Base-by-base conservation (phyloP, 2,113 vertebrate species). In the Pelecanoides urinatrix region DNA sequence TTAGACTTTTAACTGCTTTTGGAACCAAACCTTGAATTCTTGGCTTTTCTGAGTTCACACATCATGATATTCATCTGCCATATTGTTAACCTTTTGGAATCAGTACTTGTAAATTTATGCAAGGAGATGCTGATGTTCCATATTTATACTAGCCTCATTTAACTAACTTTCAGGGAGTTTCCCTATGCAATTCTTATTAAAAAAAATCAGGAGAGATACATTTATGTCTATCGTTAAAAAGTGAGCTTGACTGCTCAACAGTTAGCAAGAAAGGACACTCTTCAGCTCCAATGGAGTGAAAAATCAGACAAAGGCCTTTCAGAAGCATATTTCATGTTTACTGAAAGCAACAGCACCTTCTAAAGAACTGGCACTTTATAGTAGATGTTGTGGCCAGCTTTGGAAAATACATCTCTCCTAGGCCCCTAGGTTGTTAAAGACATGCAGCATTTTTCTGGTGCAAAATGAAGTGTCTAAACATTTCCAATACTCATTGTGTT, bases 1-100 rank as follows among this genome's bases (percentile, higher is more conserved):
- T 93, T 42, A 93, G 80, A 74, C 29, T 96, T 92, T 61, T 65
- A 92, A 84, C 76, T 85, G 61, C n/a, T 94, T 94, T 95, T 94
- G 80, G 52, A 97, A 78, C n/a, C 34, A 84, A 93, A 95, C 38
- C 68, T 49, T 66, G 74, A 88, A 44, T 94, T 83, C 49, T 75
- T 8, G 3, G 45, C 42, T 94, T 53, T 85, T 91, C 70, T 75
- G 91, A 95, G 36, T 79, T 95, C 83, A 76, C 89, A 78, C 89
- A 62, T 92, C 3, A 6, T 81, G 87, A 70, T 61, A 84, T 23
- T 70, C 86, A 91, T 91, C 92, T 97, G 83, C 80, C 70, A 53
- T 89, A 56, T 68, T 84, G 32, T 44, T 95, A 91, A 94, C 70
- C 91, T 97, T 91, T 89, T 92, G 73, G 66, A 94, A 80, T 36